Evolutionary conservation across 2,113 vertebrate species (phyloP).

Genomic region (Lucifuga dentata): DNA sequence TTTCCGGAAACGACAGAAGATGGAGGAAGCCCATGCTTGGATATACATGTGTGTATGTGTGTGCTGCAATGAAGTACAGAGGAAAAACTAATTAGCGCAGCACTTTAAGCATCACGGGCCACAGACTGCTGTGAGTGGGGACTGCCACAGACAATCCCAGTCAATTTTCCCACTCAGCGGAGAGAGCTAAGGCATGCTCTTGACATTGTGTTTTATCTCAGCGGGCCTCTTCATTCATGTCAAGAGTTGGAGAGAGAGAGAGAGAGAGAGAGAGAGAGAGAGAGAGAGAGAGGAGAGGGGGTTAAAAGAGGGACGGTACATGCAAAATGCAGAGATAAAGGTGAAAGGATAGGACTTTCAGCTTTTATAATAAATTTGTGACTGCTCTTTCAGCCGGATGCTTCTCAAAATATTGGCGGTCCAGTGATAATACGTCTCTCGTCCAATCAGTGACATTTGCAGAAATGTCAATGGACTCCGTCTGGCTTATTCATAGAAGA

Average conservation of each 20-base stretch:
- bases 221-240: slow-evolving; percentile 63
- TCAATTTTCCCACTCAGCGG: slow-evolving; percentile 78
- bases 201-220: slow-evolving; percentile 77
- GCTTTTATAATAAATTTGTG: neutral
- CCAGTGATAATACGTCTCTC: slow-evolving; percentile 5
- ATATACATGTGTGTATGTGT: slow-evolving; percentile 3
- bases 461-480: slow-evolving; percentile 32
- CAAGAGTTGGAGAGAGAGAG: slow-evolving; percentile 47
- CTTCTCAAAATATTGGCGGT: neutral
- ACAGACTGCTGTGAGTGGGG: slow-evolving; percentile 71
- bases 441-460: slow-evolving; percentile 37
- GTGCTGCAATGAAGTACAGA: slow-evolving; percentile 42
- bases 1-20: no score
- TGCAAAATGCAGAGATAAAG: slow-evolving; percentile 26
- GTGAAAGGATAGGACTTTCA: slow-evolving; percentile 3
- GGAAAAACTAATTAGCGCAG: slow-evolving; percentile 78
- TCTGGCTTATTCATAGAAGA: neutral
- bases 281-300: slow-evolving; percentile 15
- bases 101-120: slow-evolving; percentile 77
- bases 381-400: slow-evolving; percentile 1
- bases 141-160: slow-evolving; percentile 79
- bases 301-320: slow-evolving; percentile 21
- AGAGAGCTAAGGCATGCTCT: slow-evolving; percentile 71
- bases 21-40: neutral
- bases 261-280: neutral